Base-by-base conservation (phyloP, 2,113 vertebrate genomes). In the Coryphaenoides rupestris region DNA sequence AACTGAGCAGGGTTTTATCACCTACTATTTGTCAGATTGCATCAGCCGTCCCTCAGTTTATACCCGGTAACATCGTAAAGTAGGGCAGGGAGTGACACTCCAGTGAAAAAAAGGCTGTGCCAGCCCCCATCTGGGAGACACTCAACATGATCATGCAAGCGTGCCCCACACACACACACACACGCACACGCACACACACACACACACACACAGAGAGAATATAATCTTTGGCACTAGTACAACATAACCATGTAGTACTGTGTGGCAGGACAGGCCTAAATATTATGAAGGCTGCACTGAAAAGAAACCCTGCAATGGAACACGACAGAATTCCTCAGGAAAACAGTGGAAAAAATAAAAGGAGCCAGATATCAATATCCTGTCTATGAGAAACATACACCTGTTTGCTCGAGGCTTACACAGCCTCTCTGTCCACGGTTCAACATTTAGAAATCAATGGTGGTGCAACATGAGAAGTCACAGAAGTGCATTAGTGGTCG, bases 61-160 rank as follows among this genome's bases (percentile, higher is more conserved):
- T 78, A 75, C 72, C 70, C 70, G 52, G 75, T 1, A 21, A 68
- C 69, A 69, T 74, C 69, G 65, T 74, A 60, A 64, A 10, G 72
- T 69, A 73, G 58, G 74, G 59, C 55, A 66, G 19, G 22, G 19
- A 63, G 60, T n/a, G n/a, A n/a, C n/a, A 63, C 69, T 52, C 12
- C 60, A 21, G 54, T 65, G 66, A 69, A 73, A 74, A 66, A 50
- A 23, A 55, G 23, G 62, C 75, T 60, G 17, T 65, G 80, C 79
- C 81, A 86, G 65, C 54, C 67, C n/a, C n/a, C 79, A 84, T 85
- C 77, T 85, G 80, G 77, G 66, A 76, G 60, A 70, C 15, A 2
- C 10, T 40, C 33, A 10, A n/a, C 33, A 40, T 26, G 24, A 26
- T 40, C 33, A 40, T 40, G 13, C 9, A 40, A 40, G 33, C 33